These are phyloP conservation scores for Tetrax tetrax DNA, from an alignment of 2,113 vertebrate species.

Conservation along the genomic window DNA sequence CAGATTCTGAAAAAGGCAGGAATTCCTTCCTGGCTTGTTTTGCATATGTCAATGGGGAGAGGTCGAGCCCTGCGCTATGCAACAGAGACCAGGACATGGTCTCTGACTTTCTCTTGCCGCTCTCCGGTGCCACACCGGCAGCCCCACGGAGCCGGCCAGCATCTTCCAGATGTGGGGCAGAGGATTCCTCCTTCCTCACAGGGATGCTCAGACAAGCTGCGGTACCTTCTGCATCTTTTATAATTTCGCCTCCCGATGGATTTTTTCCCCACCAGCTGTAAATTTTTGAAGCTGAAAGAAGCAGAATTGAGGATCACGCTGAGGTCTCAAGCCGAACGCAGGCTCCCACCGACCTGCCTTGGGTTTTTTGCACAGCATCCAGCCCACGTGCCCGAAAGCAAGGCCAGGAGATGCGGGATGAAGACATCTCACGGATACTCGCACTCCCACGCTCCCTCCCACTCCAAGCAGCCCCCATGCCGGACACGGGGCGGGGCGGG, in stretches of 20 bases:
- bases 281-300: background rate
- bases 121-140: background rate
- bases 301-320: fast-evolving
- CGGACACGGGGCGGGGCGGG: background rate
- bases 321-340: fast-evolving
- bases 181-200: background rate
- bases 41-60: background rate
- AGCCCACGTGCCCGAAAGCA: fast-evolving
- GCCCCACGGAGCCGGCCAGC: background rate
- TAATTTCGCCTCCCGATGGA: background rate
- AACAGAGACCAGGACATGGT: background rate
- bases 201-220: background rate
- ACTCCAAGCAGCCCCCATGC: background rate
- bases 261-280: background rate
- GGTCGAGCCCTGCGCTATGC: background rate
- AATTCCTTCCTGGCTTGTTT: background rate
- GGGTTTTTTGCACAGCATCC: background rate
- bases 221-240: fast-evolving
- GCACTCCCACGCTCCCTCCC: background rate
- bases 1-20: background rate
- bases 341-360: background rate
- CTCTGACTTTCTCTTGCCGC: background rate
- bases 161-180: background rate
- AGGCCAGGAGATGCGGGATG: background rate
- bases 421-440: background rate